phyloP scores from a whole-genome alignment of 2,797 vertebrate species.

The Xenopus petersii region DNA sequence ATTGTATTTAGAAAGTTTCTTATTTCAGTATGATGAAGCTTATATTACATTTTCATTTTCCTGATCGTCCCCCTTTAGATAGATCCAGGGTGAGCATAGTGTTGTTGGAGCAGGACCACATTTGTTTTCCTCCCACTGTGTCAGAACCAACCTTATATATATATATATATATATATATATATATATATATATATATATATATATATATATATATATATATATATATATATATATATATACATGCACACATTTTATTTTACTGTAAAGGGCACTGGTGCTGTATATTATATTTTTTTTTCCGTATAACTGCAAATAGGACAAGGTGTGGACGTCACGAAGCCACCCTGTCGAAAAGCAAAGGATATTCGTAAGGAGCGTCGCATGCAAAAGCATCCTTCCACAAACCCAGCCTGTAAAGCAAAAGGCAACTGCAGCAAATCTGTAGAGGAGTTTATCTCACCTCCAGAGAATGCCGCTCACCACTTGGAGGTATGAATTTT shows the following conservation, averaged over 20 bases:
- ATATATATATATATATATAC: slow-evolving; percentile 82
- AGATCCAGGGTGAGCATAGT: too few species aligned
- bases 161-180: too few species aligned
- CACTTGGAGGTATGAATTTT: slow-evolving; percentile 79
- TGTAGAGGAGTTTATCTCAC: slow-evolving; percentile 82
- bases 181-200: too few species aligned
- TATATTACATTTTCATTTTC: too few species aligned
- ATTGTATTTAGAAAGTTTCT: too few species aligned
- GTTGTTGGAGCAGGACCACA: too few species aligned
- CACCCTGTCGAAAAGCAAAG: slow-evolving; percentile 92
- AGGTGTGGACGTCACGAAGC: slow-evolving; percentile 84
- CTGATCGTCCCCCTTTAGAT: too few species aligned
- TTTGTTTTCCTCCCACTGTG: too few species aligned
- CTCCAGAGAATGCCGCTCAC: slow-evolving; percentile 72
- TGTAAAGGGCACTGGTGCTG: slow-evolving; percentile 64
- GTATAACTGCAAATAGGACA: slow-evolving; percentile 65
- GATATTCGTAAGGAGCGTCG: slow-evolving; percentile 86
- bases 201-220: too few species aligned
- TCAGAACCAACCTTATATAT: too few species aligned
- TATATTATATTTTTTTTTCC: not conserved
- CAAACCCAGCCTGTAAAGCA: slow-evolving; percentile 53
- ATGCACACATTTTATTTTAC: slow-evolving; percentile 67
- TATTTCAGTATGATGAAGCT: too few species aligned
- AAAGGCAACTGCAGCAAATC: slow-evolving; percentile 72
- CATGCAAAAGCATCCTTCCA: slow-evolving; percentile 79